These are phyloP conservation scores for Melanotaenia pygmaea DNA, from an alignment of 2,797 vertebrate genomes.

Conservation along the genomic window DNA sequence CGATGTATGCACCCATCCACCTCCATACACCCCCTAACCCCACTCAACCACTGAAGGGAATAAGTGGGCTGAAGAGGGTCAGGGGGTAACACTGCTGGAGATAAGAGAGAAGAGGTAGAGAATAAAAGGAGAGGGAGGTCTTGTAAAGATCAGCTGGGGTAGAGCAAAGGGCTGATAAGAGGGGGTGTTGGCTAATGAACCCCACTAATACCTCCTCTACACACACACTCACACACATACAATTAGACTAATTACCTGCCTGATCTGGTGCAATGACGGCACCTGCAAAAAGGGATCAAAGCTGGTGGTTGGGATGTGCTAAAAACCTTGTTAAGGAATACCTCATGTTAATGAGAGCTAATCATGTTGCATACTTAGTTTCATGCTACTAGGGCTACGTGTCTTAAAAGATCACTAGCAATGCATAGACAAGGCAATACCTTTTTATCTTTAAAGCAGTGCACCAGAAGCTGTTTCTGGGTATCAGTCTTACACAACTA, in stretches of 20 bases:
- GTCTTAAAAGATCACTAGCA: conserved; percentile 61
- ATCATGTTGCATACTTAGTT: conserved; percentile 62
- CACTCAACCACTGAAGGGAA: conserved; percentile 40
- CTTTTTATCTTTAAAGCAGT: conserved; percentile 72
- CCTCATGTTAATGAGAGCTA: conserved; percentile 68
- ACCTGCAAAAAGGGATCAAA: conserved; percentile 64
- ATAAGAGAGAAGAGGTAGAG: conserved; percentile 64
- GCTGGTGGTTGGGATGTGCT: conserved; percentile 47
- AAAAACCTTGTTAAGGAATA: conserved; percentile 71
- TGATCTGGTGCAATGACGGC: conserved; percentile 62
- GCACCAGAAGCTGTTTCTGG: conserved; percentile 5
- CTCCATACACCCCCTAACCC: conserved; percentile 40
- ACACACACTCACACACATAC: conserved; percentile 38
- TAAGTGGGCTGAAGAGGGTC: conserved; percentile 52
- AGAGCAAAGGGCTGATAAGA: conserved; percentile 63
- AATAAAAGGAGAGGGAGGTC: conserved; percentile 63
- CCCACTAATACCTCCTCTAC: conserved; percentile 43
- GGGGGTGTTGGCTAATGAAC: conserved; percentile 68
- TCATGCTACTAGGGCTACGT: conserved; percentile 60
- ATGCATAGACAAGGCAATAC: conserved; percentile 29
- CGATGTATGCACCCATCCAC: conserved; percentile 51
- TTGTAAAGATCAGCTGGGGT: conserved; percentile 70
- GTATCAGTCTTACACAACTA: conserved; percentile 31
- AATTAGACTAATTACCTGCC: conserved; percentile 75
- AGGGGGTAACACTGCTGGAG: conserved; percentile 58